Evolutionary conservation across 2,113 vertebrate species (phyloP).

Genomic region (Mus musculus): DNA sequence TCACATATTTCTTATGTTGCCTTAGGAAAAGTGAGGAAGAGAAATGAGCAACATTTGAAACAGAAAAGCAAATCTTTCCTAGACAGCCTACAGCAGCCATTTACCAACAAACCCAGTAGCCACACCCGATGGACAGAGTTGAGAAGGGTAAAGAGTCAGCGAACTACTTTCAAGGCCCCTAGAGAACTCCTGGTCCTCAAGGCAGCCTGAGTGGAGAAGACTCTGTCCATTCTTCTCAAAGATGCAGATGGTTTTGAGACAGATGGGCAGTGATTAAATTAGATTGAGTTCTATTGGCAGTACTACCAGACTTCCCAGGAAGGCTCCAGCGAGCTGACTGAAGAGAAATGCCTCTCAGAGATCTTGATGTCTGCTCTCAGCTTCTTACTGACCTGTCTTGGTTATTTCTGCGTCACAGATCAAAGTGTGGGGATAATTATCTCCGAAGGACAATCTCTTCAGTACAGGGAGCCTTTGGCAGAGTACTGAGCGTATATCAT

Average conservation of each 20-base stretch:
- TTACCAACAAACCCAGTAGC: not conserved
- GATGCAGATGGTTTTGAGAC: conserved; percentile 32
- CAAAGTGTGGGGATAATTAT: not conserved
- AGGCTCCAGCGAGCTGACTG: conserved; percentile 73
- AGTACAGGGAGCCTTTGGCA: not conserved
- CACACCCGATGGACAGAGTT: not conserved
- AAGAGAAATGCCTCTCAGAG: not conserved
- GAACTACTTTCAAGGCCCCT: not conserved
- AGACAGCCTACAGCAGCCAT: not conserved
- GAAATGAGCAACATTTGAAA: not conserved
- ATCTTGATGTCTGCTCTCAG: conserved; percentile 62
- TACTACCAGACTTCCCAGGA: conserved; percentile 71
- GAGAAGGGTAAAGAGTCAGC: not conserved
- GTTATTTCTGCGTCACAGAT: conserved; percentile 60
- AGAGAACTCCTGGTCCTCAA: not conserved
- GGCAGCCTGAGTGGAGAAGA: not conserved
- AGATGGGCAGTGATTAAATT: conserved; percentile 77
- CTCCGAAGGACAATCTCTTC: not conserved
- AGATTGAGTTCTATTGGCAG: conserved; percentile 66
- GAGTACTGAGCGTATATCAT: not conserved
- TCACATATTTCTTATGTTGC: not conserved
- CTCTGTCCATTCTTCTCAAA: not conserved
- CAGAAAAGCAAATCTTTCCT: not conserved
- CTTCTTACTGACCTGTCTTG: conserved; percentile 61
- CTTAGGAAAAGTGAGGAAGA: conserved; percentile 12